phyloP scores from a whole-genome alignment of 2,888 invertebrate genomes.

The Xestia rhomboidea region DNA sequence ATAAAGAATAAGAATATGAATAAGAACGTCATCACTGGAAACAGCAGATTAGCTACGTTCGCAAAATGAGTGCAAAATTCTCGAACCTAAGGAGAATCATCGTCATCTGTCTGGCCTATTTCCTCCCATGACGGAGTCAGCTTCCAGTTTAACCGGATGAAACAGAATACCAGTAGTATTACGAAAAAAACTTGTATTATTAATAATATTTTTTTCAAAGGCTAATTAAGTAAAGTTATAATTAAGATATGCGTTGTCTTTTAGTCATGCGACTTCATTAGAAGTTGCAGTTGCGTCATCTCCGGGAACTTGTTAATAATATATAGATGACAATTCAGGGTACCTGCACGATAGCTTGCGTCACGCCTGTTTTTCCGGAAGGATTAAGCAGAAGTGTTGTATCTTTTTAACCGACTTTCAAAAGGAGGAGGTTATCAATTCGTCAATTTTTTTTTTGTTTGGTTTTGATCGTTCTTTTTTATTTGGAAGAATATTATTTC shows the following conservation, averaged over 20 bases:
- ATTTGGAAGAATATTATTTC: no score
- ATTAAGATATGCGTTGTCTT: not conserved
- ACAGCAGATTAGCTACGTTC: not conserved
- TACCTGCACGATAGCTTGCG: not conserved
- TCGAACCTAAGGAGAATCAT: not conserved
- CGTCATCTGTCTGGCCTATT: not conserved
- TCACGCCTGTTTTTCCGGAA: not conserved
- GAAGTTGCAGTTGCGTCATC: not conserved
- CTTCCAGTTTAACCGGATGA: not conserved
- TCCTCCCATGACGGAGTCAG: not conserved
- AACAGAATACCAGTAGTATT: not conserved
- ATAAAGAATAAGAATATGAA: no score
- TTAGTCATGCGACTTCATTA: slow-evolving; percentile 8
- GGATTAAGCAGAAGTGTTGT: not conserved
- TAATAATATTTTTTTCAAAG: not conserved
- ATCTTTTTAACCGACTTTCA: no score
- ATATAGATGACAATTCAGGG: not conserved
- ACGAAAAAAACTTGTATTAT: not conserved
- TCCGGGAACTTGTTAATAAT: not conserved
- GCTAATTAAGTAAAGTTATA: not conserved
- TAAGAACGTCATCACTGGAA: not conserved
- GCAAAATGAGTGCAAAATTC: not conserved
- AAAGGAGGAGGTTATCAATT: no score
- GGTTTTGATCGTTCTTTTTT: no score
- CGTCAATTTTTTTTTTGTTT: no score